Conservation (phyloP, 2,113 vertebrate genomes). For the Forbesichthys agassizii region DNA sequence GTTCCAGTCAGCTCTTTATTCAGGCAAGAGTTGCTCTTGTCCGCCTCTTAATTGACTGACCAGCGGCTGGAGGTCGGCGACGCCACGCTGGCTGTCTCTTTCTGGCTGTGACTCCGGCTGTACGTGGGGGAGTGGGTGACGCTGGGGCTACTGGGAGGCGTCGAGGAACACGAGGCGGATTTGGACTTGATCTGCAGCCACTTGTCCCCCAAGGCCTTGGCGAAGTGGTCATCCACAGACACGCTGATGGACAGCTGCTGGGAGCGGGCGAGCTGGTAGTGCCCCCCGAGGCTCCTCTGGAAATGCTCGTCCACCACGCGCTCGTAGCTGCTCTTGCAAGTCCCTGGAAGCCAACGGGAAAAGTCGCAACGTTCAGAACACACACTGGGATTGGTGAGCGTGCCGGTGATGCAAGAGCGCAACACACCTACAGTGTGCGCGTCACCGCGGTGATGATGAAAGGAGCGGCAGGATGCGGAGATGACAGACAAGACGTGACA, state of each 20-base stretch:
- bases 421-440: not conserved
- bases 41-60: slow-evolving; percentile 62
- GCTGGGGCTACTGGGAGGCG: slow-evolving; percentile 71
- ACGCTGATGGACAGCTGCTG: slow-evolving; percentile 76
- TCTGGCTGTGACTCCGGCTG: slow-evolving; percentile 52
- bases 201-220: slow-evolving; percentile 81
- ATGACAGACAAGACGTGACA: slow-evolving; percentile 21
- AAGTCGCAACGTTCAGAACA: slow-evolving; percentile 24
- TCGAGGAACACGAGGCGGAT: slow-evolving; percentile 74
- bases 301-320: slow-evolving; percentile 81
- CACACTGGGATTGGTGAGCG: slow-evolving; percentile 11
- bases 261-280: slow-evolving; percentile 67
- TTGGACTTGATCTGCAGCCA: slow-evolving; percentile 78
- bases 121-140: slow-evolving; percentile 68
- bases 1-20: slow-evolving; percentile 42
- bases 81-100: slow-evolving; percentile 56
- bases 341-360: slow-evolving; percentile 47
- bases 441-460: not conserved
- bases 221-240: slow-evolving; percentile 82
- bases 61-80: slow-evolving; percentile 58
- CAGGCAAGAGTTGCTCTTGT: not conserved
- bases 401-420: slow-evolving; percentile 36
- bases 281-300: slow-evolving; percentile 76
- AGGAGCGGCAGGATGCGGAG: slow-evolving; percentile 32
- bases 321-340: slow-evolving; percentile 66